Evolutionary conservation across 2,888 invertebrate species (phyloP), one percentile per base, ranked within the genome.

Genomic region (Tipula helvola): DNA sequence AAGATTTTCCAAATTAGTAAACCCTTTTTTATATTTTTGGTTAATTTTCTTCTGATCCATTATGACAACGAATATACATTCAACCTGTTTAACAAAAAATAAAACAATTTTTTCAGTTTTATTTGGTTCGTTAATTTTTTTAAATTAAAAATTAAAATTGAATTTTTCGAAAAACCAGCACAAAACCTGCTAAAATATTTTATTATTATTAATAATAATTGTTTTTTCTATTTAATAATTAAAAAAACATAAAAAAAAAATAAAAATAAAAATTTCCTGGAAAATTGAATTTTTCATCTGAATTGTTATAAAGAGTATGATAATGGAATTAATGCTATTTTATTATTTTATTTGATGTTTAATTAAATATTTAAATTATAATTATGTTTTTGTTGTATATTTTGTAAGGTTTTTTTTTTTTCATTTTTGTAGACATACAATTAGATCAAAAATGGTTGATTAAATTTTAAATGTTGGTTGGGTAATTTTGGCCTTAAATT

Each of bases 41-140:
- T 71, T 71, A 71, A 71, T 71, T 71, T 71, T 71, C 71, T 71
- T 71, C 71, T 71, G 71, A 71, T 71, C 71, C 71, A 71, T 71
- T 71, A 71, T 28, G 71, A 71, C 71, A 10, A 71, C 71, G 71
- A 71, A 71, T 71, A 18, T 10, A 10, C 71, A 71, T 28, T 28
- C 10, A 71, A 71, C 13, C 71, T 71, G 71, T 71, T 71, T 71
- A 71, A 28, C 71, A 71, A 71, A 18, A 28, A 28, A 28, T 28
- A 28, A 28, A 71, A 71, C 7, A 71, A 16, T 28, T 52, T 52
- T 52, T 52, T 52, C 71, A 10, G 8, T 71, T 71, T 71, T 71
- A 71, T 71, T 71, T 71, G 71, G 71, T 71, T 71, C 71, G 71
- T 71, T 71, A 71, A 71, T 71, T 71, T 71, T 71, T 71, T 71